Conservation (phyloP, 1,140 invertebrate genomes). For the Holotrichia oblita region DNA sequence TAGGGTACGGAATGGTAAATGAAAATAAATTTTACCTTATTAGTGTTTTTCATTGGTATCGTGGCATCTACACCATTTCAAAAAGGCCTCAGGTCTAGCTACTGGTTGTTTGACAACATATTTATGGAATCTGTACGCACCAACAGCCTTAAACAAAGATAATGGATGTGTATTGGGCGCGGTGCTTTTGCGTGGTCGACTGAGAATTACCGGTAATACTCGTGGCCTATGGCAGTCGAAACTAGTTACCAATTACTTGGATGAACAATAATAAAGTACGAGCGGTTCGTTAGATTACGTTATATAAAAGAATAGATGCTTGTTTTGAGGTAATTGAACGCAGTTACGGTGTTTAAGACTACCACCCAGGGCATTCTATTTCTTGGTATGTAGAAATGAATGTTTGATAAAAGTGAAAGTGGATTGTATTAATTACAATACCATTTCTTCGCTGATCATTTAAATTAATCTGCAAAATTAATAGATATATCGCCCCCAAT, state of each 20-base stretch:
- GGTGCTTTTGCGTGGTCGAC: neutral
- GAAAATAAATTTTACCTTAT: neutral
- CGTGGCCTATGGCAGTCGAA: neutral
- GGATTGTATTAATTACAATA: no score
- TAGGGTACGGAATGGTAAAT: neutral
- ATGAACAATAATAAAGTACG: neutral
- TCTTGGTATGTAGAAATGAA: no score
- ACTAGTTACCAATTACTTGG: neutral
- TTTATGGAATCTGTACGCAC: neutral
- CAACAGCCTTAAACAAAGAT: neutral
- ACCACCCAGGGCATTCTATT: no score
- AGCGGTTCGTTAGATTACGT: slow-evolving; percentile 11
- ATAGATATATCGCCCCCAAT: no score
- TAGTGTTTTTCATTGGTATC: slow-evolving; percentile 1
- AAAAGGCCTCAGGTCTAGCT: neutral
- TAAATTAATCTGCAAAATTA: no score
- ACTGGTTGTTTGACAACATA: slow-evolving; percentile 7
- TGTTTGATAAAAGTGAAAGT: no score
- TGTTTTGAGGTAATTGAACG: neutral
- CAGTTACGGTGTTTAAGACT: no score
- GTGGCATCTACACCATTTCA: neutral
- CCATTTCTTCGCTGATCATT: no score
- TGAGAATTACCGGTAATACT: slow-evolving; percentile 7
- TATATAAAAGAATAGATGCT: neutral
- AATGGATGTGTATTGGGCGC: neutral